Evolutionary conservation across 2,888 invertebrate genomes (phyloP), one percentile per base, ranked within the genome.

Genomic region (Epistrophella euchroma): DNA sequence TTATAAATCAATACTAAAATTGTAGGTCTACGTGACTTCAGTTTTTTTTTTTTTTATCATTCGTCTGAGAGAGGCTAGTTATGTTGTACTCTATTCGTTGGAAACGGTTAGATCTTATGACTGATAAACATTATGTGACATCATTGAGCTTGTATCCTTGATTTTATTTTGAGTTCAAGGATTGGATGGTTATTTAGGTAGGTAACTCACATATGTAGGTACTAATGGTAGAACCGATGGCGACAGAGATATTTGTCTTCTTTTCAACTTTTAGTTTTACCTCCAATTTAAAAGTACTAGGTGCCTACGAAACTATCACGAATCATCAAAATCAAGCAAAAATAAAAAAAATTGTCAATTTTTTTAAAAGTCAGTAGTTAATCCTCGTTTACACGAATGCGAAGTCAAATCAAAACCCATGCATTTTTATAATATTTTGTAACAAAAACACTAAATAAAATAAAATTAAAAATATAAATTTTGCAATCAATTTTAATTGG

Each of bases 1-100:
- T 47, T 43, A 43, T 45, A 32, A 82, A 78, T 73, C 73, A 62
- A 66, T 66, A 66, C 1, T 19, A 66, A 40, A 40, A 32, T 7
- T 32, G 32, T 32, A 32, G 9, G 32, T 22, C 1, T 19, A 68
- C 25, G 62, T 78, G 72, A 60, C 45, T 82, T 64, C 72, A 60
- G 74, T 73, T 56, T 58, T 66, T 45, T n/a, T 50, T 11, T 22
- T 77, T 22, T 43, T 6, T 52, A n/a, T 37, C 13, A 0, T n/a
- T 15, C 2, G 25, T 32, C 60, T 77, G 1, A 47, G 1, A 47
- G 11, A n/a, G 6, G 15, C 25, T 52, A 9, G 47, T 47, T 60
- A 32, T 6, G 32, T 32, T 0, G 32, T 32, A 50, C 22, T 13
- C 13, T 40, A n/a, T 40, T 43, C 3, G 32, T 5, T n/a, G 13